Base-by-base conservation (phyloP, 2,113 vertebrate genomes). In the Lasiurus cinereus region DNA sequence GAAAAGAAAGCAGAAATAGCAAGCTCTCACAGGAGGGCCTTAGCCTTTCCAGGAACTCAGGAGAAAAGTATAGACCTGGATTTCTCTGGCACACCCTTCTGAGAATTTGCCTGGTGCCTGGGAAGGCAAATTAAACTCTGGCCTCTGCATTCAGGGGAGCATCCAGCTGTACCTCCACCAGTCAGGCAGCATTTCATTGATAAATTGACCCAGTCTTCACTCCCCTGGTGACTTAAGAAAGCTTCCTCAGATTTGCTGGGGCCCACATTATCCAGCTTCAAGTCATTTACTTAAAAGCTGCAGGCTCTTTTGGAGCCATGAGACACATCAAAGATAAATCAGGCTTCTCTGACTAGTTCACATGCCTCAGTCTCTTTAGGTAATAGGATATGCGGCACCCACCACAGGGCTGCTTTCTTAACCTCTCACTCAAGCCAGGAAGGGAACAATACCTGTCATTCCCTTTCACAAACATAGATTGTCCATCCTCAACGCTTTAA, bases 1-100 rank as follows among this genome's bases (percentile, higher is more conserved):
- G 72, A 93, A 94, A 91, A 92, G 76, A 62, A 93, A 88, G 36
- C 22, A 48, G 46, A 78, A 79, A 39, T 64, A 82, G 24, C 16
- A 83, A 59, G 59, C 14, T 90, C 15, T 73, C 48, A 2, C 2
- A 24, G 27, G 67, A 90, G 27, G 4, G 31, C 4, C 39, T 29
- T 39, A n/a, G 7, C n/a, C 0, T 8, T 31, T 59, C 27, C 5
- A 52, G 18, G 18, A 91, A 19, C 2, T 24, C 0, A 11, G 0
- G 1, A 27, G 46, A 43, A 64, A 77, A 29, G 15, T 2, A 19
- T 13, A n/a, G 29, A 21, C 21, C 77, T 64, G 16, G 19, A 11
- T n/a, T 9, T 66, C 15, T 43, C 39, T 33, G 36, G 21, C 12
- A 33, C 0, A 14, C 1, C 12, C 5, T 19, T n/a, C 36, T 31